Evolutionary conservation across 2,797 vertebrate genomes (phyloP).

Genomic region (Yasuhikotakia modesta): DNA sequence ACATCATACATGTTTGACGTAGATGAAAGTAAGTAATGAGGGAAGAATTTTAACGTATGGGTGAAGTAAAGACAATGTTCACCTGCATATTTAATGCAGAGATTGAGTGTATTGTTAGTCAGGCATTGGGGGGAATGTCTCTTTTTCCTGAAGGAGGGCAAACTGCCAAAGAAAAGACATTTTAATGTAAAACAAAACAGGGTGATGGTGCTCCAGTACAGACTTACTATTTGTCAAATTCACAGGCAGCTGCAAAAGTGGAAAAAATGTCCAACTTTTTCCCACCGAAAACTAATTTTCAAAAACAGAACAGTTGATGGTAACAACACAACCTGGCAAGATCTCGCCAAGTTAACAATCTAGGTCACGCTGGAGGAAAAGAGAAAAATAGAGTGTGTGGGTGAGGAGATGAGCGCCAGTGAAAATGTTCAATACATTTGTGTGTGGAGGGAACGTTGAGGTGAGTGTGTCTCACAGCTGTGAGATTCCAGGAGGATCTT

Average conservation of each 20-base stretch:
- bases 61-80: conserved; percentile 21
- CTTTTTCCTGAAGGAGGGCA: conserved; percentile 24
- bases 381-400: conserved; percentile 54
- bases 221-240: conserved; percentile 32
- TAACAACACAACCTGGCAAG: conserved; percentile 48
- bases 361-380: conserved; percentile 55
- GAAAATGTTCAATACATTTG: conserved; percentile 17
- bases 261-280: conserved; percentile 6
- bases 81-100: conserved; percentile 23
- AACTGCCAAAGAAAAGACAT: conserved; percentile 13
- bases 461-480: conserved; percentile 54
- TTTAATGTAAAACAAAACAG: conserved; percentile 19
- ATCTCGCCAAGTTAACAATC: conserved; percentile 47
- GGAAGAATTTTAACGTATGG: conserved; percentile 1
- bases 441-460: conserved; percentile 59
- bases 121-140: conserved; percentile 21
- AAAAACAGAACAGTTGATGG: conserved; percentile 55
- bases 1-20: not conserved
- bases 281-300: conserved; percentile 17
- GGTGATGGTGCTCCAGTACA: conserved; percentile 12
- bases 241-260: conserved; percentile 23
- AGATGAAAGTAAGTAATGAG: not conserved
- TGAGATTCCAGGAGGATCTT: conserved; percentile 60
- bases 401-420: conserved; percentile 38
- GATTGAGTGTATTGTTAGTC: conserved; percentile 10